Evolutionary conservation across 2,113 vertebrate species (phyloP), one percentile per base, ranked within the genome.

Genomic region (Ciconia maguari): DNA sequence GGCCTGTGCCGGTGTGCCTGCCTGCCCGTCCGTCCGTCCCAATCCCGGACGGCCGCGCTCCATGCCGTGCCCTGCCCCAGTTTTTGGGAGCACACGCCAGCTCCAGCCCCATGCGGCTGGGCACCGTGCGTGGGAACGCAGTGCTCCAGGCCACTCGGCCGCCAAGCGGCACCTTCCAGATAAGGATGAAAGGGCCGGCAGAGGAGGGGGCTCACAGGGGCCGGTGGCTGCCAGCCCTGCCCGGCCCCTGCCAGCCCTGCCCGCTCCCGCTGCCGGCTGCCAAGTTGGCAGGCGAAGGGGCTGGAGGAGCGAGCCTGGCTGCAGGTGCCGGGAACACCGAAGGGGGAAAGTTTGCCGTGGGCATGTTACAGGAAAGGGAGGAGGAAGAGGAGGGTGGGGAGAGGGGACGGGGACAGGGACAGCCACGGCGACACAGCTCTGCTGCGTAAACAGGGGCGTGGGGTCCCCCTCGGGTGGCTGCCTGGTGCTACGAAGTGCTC

Each of bases 1-100:
- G 0, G 13, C 11, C 21, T 4, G 29, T 49, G 49, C 42, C 11
- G 0, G 8, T 1, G 19, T 54, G 49, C 41, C 17, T 1, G 8
- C 2, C 1, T 20, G 29, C 32, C 55, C 4, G 1, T 68, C 79
- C 5, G 1, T 64, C 48, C 22, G 2, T 24, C 38, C 36, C 71
- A 10, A 7, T 65, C 58, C 65, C 4, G 14, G 34, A 4, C 0
- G 4, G 68, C 79, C 61, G 41, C 8, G 2, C 55, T 58, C 48
- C 44, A 0, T 6, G 5, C 54, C 5, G 0, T 27, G 34, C 29
- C 42, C 41, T 36, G 30, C 42, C 52, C 22, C 13, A 0, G 44
- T 7, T 38, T 46, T 32, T 2, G 29, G 34, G 52, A 46, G 18
- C 64, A 15, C 30, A 5, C 0, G 2, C 27, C 55, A 25, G 29